phyloP scores from a whole-genome alignment of 2,888 invertebrate species.

The Sericinus montela region DNA sequence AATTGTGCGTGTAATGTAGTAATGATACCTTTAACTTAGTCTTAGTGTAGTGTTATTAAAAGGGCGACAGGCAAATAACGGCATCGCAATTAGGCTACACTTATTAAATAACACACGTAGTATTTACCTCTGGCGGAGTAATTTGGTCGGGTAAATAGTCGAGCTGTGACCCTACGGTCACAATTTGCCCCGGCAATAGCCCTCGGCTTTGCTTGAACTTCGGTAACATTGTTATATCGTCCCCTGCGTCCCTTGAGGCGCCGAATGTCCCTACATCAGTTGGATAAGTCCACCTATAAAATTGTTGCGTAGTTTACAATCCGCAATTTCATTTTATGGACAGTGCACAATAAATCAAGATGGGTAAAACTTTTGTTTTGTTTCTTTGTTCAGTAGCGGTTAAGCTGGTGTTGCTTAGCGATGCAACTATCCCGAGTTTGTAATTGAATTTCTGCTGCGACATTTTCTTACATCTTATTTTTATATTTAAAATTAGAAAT shows the following conservation, averaged over 20 bases:
- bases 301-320: conserved; percentile 58
- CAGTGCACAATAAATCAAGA: conserved; percentile 59
- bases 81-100: conserved; percentile 32
- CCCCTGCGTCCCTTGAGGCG: conserved; percentile 64
- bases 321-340: conserved; percentile 63
- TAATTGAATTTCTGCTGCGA: conserved; percentile 52
- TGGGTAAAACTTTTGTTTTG: conserved; percentile 43
- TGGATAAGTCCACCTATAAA: conserved; percentile 58
- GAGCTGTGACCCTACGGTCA: conserved; percentile 63
- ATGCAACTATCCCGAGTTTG: conserved; percentile 34
- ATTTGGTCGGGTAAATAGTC: conserved; percentile 62
- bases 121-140: conserved; percentile 56
- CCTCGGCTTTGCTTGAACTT: conserved; percentile 66
- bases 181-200: conserved; percentile 62
- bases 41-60: conserved; percentile 44
- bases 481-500: conserved; percentile 38
- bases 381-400: conserved; percentile 40
- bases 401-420: conserved; percentile 31
- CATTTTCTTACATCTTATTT: conserved; percentile 45
- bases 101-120: conserved; percentile 56
- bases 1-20: conserved; percentile 52
- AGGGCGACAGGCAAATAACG: conserved; percentile 27
- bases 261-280: conserved; percentile 67
- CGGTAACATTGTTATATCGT: conserved; percentile 66
- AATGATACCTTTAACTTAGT: conserved; percentile 51